These are phyloP conservation scores for Halcyon malimbica DNA, from an alignment of 2,113 vertebrate species.

Conservation along the genomic window DNA sequence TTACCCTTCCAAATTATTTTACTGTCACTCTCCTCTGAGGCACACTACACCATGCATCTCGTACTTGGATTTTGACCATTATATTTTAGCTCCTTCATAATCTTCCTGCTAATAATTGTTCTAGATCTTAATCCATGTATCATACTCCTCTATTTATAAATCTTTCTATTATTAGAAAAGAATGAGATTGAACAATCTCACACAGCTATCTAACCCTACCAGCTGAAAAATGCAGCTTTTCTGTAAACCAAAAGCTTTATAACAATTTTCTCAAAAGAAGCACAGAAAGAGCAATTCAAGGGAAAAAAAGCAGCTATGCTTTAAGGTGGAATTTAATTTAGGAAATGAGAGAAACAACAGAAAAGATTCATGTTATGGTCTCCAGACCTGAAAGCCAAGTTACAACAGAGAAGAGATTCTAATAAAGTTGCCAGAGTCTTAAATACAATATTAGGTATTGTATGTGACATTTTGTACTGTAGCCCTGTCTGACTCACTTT, in stretches of 20 bases:
- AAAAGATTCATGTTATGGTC: neutral
- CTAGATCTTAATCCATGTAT: neutral
- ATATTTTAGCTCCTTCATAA: neutral
- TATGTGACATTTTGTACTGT: neutral
- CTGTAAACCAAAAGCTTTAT: neutral
- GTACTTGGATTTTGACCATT: neutral
- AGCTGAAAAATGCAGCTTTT: neutral
- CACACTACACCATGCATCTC: neutral
- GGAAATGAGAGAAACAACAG: neutral
- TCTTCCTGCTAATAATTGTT: neutral
- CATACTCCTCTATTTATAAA: neutral
- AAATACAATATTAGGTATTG: neutral
- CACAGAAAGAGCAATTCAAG: neutral
- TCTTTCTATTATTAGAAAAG: neutral
- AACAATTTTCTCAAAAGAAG: neutral
- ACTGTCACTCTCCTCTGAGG: neutral
- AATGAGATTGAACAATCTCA: neutral
- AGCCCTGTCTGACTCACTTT: neutral
- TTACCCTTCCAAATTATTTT: neutral
- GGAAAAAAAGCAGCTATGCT: neutral
- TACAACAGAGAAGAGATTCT: neutral
- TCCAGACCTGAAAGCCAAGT: neutral
- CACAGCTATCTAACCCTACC: neutral
- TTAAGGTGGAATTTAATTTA: neutral
- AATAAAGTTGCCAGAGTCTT: neutral